Base-by-base conservation (phyloP, 2,797 vertebrate species). In the Coracias cyanogaster region DNA sequence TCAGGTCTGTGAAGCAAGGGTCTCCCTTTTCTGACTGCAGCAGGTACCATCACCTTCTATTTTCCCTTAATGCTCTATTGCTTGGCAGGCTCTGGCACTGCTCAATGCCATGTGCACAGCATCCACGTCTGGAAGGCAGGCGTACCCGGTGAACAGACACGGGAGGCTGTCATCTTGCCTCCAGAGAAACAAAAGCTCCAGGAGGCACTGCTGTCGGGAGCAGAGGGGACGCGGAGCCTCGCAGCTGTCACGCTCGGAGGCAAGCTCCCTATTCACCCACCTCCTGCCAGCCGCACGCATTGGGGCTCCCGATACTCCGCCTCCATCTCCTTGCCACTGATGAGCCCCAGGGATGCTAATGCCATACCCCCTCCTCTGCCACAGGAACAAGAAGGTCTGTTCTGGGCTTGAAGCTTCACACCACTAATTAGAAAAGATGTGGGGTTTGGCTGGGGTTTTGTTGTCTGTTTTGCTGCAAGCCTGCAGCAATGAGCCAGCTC, bases 131-230 rank as follows among this genome's bases (percentile, higher is more conserved):
- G 58, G 65, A 70, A 86, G 67, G 79, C 61, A 62, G 29, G 72
- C 9, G 13, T 6, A 9, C 17, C 41, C 1, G 2, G 55, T 49
- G 77, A 84, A 90, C 39, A 82, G 74, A 49, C 7, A 4, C 28
- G 13, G 9, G 13, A 41, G 67, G 58, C 79, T 76, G 92, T 76
- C 62, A 31, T 52, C 28, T 29, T 3, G 20, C 54, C 58, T 61
- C 73, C 71, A 25, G 43, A 62, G 90, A 92, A 93, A 91, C 79
- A 92, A 91, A 94, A 85, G 89, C 65, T 89, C 21, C 73, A 55
- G 84, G 60, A 80, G 76, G 48, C 52, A 46, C 35, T 31, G 89
- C 74, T 86, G 86, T 70, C 4, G 25, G 80, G 52, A 73, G 18
- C 15, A 5, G 51, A 69, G 67, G 48, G 39, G 19, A 71, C 3